These are phyloP conservation scores for Philaenus spumarius DNA, from an alignment of 1,140 invertebrate species.

Conservation along the genomic window DNA sequence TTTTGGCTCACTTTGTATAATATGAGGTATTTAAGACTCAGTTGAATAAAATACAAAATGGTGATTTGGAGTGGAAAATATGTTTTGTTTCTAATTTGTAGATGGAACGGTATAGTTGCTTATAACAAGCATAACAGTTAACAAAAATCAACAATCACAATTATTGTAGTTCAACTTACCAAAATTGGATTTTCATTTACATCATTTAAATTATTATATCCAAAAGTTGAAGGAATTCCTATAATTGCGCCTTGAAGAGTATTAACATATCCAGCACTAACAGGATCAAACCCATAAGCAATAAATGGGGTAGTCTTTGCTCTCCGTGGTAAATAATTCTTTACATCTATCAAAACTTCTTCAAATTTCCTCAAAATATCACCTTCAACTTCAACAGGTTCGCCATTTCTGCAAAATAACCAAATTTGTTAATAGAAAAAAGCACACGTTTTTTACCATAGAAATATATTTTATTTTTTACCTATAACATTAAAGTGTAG, in stretches of 20 bases:
- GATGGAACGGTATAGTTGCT: not conserved
- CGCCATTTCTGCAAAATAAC: not conserved
- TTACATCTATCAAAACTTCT: conserved; percentile 14
- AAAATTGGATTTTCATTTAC: not conserved
- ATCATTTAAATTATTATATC: conserved; percentile 3
- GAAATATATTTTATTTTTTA: too few species aligned
- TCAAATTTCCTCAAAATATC: conserved; percentile 11
- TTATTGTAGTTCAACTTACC: conserved; percentile 5
- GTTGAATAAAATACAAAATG: not conserved
- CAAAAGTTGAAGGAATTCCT: conserved; percentile 16
- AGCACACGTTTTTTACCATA: too few species aligned
- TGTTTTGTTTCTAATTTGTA: not conserved
- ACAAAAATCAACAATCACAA: too few species aligned
- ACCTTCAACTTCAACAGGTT: conserved; percentile 5
- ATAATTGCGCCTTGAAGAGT: conserved; percentile 10
- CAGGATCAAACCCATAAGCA: conserved; percentile 1
- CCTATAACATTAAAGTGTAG: too few species aligned
- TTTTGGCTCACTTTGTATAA: too few species aligned
- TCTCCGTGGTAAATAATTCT: conserved; percentile 2
- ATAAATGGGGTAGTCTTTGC: not conserved
- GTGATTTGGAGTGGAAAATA: too few species aligned
- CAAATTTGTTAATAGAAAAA: too few species aligned
- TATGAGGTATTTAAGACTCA: not conserved
- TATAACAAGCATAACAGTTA: not conserved
- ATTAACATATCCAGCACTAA: conserved; percentile 11